Evolutionary conservation across 2,888 invertebrate species (phyloP).

Genomic region (Latheticus oryzae): DNA sequence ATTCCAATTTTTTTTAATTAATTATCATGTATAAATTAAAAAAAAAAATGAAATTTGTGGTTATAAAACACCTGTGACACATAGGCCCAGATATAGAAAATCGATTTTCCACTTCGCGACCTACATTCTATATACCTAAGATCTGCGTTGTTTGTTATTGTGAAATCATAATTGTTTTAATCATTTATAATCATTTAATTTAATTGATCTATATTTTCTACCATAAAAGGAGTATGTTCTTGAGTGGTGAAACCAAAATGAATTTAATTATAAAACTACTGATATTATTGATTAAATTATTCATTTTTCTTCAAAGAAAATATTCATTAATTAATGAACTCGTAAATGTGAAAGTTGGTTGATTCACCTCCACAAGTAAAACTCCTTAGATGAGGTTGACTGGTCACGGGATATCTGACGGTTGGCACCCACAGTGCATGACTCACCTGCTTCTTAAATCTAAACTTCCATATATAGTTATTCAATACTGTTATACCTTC

Average conservation of each 20-base stretch:
- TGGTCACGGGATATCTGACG: slow-evolving; percentile 45
- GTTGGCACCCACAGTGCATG: slow-evolving; percentile 42
- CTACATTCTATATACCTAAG: no score
- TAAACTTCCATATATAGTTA: slow-evolving; percentile 52
- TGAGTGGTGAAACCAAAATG: no score
- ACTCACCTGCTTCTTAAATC: slow-evolving; percentile 42
- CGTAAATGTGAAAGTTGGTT: slow-evolving; percentile 50
- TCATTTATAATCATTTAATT: no score
- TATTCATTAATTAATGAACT: slow-evolving; percentile 1
- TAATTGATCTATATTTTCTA: no score
- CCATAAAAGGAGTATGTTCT: no score
- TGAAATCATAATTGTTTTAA: slow-evolving; percentile 11
- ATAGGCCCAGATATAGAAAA: slow-evolving; percentile 22
- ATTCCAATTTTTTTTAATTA: no score
- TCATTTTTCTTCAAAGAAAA: slow-evolving; percentile 3
- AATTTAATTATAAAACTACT: no score
- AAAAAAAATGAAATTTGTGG: not conserved
- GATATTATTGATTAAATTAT: not conserved
- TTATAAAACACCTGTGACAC: slow-evolving; percentile 26
- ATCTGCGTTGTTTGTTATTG: no score
- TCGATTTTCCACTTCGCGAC: slow-evolving; percentile 27
- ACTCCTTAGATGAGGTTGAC: slow-evolving; percentile 48
- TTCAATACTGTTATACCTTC: no score
- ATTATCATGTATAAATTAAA: not conserved
- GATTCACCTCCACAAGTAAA: slow-evolving; percentile 46